Evolutionary conservation across 2,797 vertebrate genomes (phyloP), one percentile per base, ranked within the genome.

Genomic region (Coregonus ussuriensis): DNA sequence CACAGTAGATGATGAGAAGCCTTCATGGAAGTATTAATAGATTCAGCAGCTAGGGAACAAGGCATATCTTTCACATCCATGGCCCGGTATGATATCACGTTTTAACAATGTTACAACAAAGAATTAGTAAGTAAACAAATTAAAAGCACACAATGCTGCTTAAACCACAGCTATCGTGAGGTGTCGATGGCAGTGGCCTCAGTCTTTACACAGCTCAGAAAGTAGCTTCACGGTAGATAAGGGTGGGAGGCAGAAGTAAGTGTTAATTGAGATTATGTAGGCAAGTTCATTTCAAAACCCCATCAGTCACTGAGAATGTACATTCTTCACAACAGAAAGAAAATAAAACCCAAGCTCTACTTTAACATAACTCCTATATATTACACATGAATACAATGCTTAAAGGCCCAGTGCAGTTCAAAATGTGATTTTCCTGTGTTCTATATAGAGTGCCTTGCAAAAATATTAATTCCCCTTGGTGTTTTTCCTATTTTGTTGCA

Each of bases 261-360:
- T 72, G 21, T 18, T 75, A 70, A 67, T 47, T 83, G 33, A 53
- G 72, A 72, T 77, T 65, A 68, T 21, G 76, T 71, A 80, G 75
- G 59, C 16, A 74, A 78, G 80, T 71, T 83, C 73, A 77, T 63
- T 74, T 70, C 65, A 76, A 72, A 71, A 77, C 63, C 78, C 80
- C 65, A 66, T 77, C 70, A 76, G 65, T 79, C 75, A 82, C n/a
- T 37, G 75, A 70, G 68, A 77, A 6, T 79, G 47, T 16, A 74
- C 56, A 52, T 59, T 84, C 87, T 89, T 88, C 88, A 90, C 80
- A n/a, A 77, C 71, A 77, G 31, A 78, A 82, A 83, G 29, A 74
- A 67, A 82, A 69, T 75, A 75, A 63, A 75, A 62, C 53, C 69
- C 77, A 69, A 85, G 65, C 71, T 69, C 53, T 16, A 83, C 80